phyloP scores from a whole-genome alignment of 2,113 vertebrate species.

The Bubo bubo region DNA sequence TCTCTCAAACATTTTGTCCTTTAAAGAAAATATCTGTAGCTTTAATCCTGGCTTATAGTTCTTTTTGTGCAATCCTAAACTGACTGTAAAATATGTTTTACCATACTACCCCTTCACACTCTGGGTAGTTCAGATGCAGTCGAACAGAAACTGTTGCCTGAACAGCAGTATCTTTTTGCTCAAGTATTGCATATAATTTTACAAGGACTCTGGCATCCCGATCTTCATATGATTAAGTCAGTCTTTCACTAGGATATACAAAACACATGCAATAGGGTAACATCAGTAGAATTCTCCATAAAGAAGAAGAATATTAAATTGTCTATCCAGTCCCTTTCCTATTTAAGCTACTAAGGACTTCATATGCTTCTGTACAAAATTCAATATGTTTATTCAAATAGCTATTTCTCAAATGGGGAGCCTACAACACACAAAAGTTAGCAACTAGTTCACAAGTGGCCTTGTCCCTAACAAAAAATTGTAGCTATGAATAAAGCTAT shows the following conservation, averaged over 20 bases:
- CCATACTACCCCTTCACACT: neutral
- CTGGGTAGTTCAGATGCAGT: neutral
- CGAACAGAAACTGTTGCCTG: neutral
- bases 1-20: slow-evolving; percentile 15
- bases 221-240: neutral
- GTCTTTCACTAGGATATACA: neutral
- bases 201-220: neutral
- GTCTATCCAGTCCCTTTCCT: neutral
- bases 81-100: neutral
- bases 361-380: neutral
- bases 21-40: neutral
- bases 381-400: neutral
- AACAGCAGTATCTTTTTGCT: neutral
- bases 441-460: neutral
- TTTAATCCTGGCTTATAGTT: neutral
- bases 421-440: neutral
- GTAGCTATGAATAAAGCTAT: slow-evolving; percentile 1
- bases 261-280: neutral
- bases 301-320: neutral
- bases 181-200: neutral
- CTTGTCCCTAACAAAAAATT: neutral
- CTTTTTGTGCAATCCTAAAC: neutral
- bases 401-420: neutral
- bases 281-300: neutral
- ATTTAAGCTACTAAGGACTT: neutral